Base-by-base conservation (phyloP, 1,140 invertebrate species). In the Scaptomyza pallida region DNA sequence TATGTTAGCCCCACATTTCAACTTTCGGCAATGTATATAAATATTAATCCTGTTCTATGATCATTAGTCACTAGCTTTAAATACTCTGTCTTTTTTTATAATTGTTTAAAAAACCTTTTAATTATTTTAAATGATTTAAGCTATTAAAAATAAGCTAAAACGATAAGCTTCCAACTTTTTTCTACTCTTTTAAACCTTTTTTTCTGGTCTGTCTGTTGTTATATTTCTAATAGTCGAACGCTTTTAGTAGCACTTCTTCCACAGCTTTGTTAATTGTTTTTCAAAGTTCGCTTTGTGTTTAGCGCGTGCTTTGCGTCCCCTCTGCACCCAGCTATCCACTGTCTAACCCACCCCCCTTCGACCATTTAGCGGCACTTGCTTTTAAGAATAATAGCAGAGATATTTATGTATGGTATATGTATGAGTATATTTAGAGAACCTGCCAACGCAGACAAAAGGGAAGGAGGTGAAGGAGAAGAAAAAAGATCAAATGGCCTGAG, bases 281-380 rank as follows among this genome's bases (percentile, higher is more conserved):
- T 64, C 60, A 44, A 2, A 30, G 16, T 63, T 55, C 12, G 47
- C 63, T 80, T 71, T 80, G 81, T 69, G 37, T 68, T 59, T 76
- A 88, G 81, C 81, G 79, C 81, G 81, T 86, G 81, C 81, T 81
- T 70, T 60, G 57, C 26, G 8, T 33, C 30, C 59, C 60, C 60
- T 51, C 60, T 37, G 47, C 61, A 52, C 56, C 51, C 68, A 50
- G 40, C 43, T 72, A 61, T 57, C 71, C 68, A 19, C 8, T 45
- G 55, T 43, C 5, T 13, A 26, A 0, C 51, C 33, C 33, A n/a
- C 41, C 35, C 72, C 54, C 74, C 70, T 74, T 70, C 67, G 78
- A 82, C 82, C 77, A 81, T 81, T 86, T 88, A 81, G 81, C 81
- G 81, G 81, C 81, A 86, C 73, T 86, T 86, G 81, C 81, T 86